Evolutionary conservation across 1,140 invertebrate species (phyloP).

Genomic region (Drosophila bocqueti): DNA sequence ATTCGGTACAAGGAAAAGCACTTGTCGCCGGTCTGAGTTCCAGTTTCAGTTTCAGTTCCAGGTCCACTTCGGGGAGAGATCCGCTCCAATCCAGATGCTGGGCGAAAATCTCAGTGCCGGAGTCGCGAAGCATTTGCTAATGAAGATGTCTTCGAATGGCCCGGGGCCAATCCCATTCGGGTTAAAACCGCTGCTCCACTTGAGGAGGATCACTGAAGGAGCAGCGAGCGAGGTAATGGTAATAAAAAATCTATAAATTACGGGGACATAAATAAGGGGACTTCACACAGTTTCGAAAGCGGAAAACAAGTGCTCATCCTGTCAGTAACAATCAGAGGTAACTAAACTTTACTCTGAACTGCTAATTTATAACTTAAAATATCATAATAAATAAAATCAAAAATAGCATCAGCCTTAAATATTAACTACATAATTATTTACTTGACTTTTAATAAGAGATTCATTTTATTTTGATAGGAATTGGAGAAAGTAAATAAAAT

Average conservation of each 20-base stretch:
- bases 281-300: conserved; percentile 39
- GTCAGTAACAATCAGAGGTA: neutral
- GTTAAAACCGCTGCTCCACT: conserved; percentile 32
- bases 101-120: conserved; percentile 9
- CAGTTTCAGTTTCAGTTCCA: conserved; percentile 15
- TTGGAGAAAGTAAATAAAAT: no score
- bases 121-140: conserved; percentile 58
- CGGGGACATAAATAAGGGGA: conserved; percentile 66
- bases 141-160: conserved; percentile 73
- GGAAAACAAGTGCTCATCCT: conserved; percentile 12
- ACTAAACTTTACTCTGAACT: neutral
- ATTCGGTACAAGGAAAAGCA: conserved; percentile 82
- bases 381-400: neutral
- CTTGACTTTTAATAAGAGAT: neutral
- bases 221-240: conserved; percentile 14
- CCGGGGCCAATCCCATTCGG: conserved; percentile 41
- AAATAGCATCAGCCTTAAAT: neutral
- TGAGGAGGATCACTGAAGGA: conserved; percentile 41
- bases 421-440: neutral
- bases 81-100: neutral
- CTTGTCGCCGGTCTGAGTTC: conserved; percentile 56
- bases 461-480: neutral
- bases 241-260: conserved; percentile 76
- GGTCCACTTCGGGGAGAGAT: neutral
- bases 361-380: neutral